Conservation (phyloP, 2,113 vertebrate species). For the Protobothrops mucrosquamatus region DNA sequence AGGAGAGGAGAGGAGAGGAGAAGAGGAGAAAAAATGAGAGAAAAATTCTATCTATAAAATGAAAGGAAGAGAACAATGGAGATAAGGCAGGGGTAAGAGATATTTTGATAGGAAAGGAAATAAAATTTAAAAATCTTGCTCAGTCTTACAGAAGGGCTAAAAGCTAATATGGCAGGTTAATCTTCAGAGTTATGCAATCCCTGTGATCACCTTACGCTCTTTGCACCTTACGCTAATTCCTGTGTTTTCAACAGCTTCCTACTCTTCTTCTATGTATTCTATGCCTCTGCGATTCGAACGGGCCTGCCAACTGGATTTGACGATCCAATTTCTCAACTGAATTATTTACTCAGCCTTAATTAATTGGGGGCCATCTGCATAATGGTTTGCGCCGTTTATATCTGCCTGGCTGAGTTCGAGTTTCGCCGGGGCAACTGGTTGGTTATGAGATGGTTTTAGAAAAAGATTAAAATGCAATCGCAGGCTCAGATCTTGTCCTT, state of each 20-base stretch:
- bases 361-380: neutral
- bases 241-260: neutral
- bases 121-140: neutral
- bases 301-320: neutral
- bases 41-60: neutral
- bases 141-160: neutral
- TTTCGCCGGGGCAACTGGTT: neutral
- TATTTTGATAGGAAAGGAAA: neutral
- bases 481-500: neutral
- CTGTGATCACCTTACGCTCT: too few species aligned
- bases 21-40: too few species aligned
- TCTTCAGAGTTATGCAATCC: too few species aligned
- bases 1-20: accelerated
- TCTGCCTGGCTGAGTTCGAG: neutral
- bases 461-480: neutral
- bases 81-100: neutral
- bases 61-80: neutral
- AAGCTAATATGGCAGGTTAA: neutral
- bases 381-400: neutral
- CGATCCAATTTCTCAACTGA: neutral
- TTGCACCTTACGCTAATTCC: neutral
- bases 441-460: neutral
- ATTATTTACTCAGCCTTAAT: neutral
- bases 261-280: neutral
- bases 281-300: neutral